These are phyloP conservation scores for Ferdinandea cuprea DNA, from an alignment of 2,888 invertebrate genomes.

Conservation along the genomic window DNA sequence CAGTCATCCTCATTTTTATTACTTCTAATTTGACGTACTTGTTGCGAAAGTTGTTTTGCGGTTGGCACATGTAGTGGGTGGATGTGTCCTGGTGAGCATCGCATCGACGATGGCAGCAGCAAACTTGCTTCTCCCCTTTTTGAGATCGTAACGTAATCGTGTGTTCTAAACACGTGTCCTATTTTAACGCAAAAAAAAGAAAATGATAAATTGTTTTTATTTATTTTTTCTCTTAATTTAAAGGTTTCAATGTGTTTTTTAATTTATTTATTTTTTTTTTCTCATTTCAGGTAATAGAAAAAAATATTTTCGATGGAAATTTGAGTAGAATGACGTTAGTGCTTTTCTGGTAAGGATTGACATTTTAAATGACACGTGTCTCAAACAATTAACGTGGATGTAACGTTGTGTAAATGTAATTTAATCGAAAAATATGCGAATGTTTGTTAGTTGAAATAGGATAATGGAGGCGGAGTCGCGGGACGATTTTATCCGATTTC, in stretches of 20 bases:
- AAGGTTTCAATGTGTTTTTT: background rate
- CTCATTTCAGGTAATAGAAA: constrained; percentile 61
- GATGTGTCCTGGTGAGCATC: constrained; percentile 30
- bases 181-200: background rate
- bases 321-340: constrained; percentile 11
- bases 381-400: background rate
- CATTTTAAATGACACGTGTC: background rate
- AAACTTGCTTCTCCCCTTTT: background rate
- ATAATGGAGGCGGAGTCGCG: background rate
- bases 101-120: too few species aligned
- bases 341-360: constrained; percentile 15
- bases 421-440: background rate
- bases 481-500: too few species aligned
- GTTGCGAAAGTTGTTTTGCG: constrained; percentile 49
- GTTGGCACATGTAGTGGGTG: background rate
- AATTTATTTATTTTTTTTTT: constrained; percentile 9
- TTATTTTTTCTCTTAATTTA: background rate
- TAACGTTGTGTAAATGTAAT: background rate
- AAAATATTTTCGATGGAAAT: constrained; percentile 12
- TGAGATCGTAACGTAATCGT: background rate
- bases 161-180: constrained; percentile 26
- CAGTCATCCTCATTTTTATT: constrained; percentile 51
- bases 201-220: background rate
- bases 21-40: constrained; percentile 60
- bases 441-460: background rate